Evolutionary conservation across 2,888 invertebrate genomes (phyloP), one percentile per base, ranked within the genome.

Genomic region (Melangyna quadrimaculata): DNA sequence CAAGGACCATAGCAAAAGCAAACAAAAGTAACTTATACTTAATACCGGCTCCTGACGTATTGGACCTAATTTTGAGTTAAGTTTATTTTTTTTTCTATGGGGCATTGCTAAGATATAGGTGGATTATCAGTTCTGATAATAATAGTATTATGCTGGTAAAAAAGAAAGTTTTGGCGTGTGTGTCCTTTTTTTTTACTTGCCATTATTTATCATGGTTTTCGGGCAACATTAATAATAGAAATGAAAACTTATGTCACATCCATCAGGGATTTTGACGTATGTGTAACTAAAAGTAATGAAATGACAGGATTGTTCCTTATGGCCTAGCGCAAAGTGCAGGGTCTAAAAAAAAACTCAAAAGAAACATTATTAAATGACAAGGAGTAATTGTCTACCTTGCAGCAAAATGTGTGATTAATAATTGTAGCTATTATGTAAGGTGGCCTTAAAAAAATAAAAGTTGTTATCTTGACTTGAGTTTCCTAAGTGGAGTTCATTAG

Each of bases 211-310:
- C 55, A n/a, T 35, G 40, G 32, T 12, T 72, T 59, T 75, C 12
- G 22, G 40, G 69, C n/a, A 37, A 84, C 79, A 84, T 84, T 79
- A 75, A 75, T 84, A 79, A 75, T 72, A 79, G 79, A 84, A 61
- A 84, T 77, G 75, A 79, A 84, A 84, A 84, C 72, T 84, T 84
- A 48, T 84, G 84, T 84, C 83, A 84, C 71, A 84, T 84, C 79
- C 79, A 84, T 84, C 79, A 84, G 72, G 72, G 29, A 45, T 22
- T 77, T 75, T 84, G 84, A 84, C 74, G 67, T 67, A 55, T 75
- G 71, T 75, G 71, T 75, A 79, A 84, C 67, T 84, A 72, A 79
- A 72, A 69, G 67, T 84, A 71, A 75, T 53, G 75, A 75, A 79
- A 75, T 79, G 84, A 79, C 84, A 79, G 65, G 71, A 40, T 72